Evolutionary conservation across 2,888 invertebrate species (phyloP).

Genomic region (Chrysolina americana): DNA sequence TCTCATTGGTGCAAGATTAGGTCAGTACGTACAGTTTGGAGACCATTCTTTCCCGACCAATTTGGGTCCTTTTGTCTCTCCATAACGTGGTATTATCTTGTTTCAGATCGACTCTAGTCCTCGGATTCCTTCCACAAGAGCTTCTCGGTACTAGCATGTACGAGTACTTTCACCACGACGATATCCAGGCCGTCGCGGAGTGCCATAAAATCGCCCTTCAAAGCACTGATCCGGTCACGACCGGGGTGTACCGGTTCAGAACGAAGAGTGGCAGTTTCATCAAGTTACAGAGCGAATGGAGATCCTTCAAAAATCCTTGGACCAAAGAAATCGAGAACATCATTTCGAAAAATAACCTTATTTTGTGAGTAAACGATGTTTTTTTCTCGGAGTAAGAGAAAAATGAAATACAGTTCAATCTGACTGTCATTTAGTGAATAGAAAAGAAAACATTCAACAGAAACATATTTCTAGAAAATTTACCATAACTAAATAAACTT

Average conservation of each 20-base stretch:
- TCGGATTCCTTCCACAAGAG: slow-evolving; percentile 95
- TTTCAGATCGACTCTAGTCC: slow-evolving; percentile 85
- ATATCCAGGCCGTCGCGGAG: slow-evolving; percentile 84
- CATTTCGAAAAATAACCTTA: slow-evolving; percentile 87
- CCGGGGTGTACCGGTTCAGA: slow-evolving; percentile 84
- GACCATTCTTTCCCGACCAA: no score
- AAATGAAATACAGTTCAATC: no score
- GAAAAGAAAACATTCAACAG: neutral
- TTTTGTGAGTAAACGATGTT: slow-evolving; percentile 72
- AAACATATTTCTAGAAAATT: neutral
- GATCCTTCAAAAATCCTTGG: slow-evolving; percentile 94
- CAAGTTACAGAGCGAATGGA: slow-evolving; percentile 87
- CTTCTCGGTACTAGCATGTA: slow-evolving; percentile 93
- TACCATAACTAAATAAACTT: neutral
- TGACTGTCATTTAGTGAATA: no score
- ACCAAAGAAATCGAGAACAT: slow-evolving; percentile 94
- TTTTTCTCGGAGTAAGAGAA: no score
- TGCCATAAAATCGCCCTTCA: slow-evolving; percentile 86
- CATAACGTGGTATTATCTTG: no score
- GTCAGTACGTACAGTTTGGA: no score
- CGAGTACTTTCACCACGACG: slow-evolving; percentile 90
- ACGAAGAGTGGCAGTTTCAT: slow-evolving; percentile 84
- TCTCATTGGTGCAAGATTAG: no score
- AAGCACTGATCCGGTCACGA: slow-evolving; percentile 75
- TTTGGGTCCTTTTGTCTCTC: no score